Conservation (phyloP, 2,797 vertebrate genomes). For the Onychomys leucogaster region DNA sequence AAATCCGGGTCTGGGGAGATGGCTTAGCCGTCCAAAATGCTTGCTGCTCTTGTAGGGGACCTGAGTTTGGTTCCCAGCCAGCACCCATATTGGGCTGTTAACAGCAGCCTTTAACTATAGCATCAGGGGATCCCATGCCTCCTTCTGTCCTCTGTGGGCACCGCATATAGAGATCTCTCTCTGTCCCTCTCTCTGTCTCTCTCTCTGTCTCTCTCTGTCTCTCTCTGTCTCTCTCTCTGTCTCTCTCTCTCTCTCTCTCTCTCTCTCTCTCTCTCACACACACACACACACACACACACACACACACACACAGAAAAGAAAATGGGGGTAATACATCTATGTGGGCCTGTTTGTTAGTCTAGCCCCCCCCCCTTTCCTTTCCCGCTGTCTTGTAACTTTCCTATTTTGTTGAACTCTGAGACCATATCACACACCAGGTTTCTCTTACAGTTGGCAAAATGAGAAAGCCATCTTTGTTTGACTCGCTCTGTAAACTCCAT, state of each 20-base stretch:
- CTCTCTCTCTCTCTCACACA: not conserved
- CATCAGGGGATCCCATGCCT: too few relatives aligned
- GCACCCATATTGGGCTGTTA: too few relatives aligned
- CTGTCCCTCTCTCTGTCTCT: not conserved
- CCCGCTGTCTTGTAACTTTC: not conserved
- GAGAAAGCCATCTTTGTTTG: not conserved
- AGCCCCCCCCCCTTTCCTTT: not conserved
- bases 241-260: not conserved
- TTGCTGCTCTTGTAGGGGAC: not conserved
- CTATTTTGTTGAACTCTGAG: not conserved
- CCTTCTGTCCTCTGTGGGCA: not conserved
- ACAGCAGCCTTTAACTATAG: not conserved
- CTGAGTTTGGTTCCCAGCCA: not conserved
- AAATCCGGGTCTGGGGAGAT: not conserved
- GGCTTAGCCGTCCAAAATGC: not conserved
- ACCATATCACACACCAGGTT: not conserved
- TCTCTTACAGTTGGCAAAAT: not conserved
- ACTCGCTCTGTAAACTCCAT: not conserved
- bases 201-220: not conserved
- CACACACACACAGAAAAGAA: not conserved
- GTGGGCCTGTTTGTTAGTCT: not conserved
- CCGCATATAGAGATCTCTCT: not conserved
- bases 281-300: not conserved
- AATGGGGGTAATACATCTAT: not conserved
- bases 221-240: not conserved